Conservation (phyloP, 2,113 vertebrate species). For the Sander vitreus region DNA sequence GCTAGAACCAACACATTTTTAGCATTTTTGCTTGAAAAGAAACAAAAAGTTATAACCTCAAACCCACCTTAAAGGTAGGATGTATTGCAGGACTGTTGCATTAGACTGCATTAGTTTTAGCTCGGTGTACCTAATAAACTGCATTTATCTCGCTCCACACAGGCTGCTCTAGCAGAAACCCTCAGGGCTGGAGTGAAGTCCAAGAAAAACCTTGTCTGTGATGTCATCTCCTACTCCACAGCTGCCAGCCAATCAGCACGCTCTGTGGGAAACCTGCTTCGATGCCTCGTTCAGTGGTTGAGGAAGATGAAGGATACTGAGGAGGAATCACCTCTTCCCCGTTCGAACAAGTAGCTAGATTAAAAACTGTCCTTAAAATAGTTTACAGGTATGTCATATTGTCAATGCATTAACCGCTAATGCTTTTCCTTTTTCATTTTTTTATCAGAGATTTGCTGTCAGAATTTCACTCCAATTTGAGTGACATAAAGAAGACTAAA, state of each 20-base stretch:
- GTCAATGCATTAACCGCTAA: accelerated
- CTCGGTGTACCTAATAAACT: not conserved
- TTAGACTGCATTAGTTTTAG: not conserved
- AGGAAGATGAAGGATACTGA: slow-evolving; percentile 64
- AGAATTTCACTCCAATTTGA: slow-evolving; percentile 81
- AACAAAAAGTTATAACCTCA: not conserved
- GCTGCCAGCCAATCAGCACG: slow-evolving; percentile 86
- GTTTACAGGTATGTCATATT: not conserved
- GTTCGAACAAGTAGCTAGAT: slow-evolving; percentile 81
- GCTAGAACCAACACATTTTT: not conserved
- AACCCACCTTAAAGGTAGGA: not conserved
- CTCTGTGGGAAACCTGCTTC: slow-evolving; percentile 83
- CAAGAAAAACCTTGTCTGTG: slow-evolving; percentile 53
- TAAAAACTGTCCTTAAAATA: not conserved
- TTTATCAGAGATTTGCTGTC: slow-evolving; percentile 83
- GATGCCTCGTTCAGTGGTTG: slow-evolving; percentile 82
- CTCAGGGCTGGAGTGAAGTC: slow-evolving; percentile 69
- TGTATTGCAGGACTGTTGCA: not conserved
- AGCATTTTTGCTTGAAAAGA: not conserved
- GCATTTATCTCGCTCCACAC: not conserved
- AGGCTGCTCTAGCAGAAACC: slow-evolving; percentile 82
- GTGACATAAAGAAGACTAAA: slow-evolving; percentile 51
- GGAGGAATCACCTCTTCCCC: slow-evolving; percentile 64
- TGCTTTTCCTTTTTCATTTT: not conserved
- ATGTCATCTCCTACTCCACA: slow-evolving; percentile 88